A percentile compares a stretch with the other conserved stretches of the same genome.
phyloP scores from a whole-genome alignment of 2,888 invertebrate genomes.

The Chrysolina oricalcia region DNA sequence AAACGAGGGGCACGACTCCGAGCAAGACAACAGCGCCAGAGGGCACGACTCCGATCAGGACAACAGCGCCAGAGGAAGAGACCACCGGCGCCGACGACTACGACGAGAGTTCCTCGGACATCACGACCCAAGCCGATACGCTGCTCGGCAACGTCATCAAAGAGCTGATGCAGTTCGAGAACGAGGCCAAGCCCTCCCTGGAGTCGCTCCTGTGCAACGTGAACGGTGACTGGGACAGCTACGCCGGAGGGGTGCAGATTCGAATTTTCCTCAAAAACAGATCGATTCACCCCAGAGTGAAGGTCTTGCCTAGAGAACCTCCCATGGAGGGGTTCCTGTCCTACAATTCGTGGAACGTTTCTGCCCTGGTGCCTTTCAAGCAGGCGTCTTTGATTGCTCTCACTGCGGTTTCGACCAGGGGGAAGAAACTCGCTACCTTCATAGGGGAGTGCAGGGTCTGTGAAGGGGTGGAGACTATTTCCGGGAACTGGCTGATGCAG shows the following conservation, averaged over 20 bases:
- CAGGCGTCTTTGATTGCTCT: conserved; percentile 62
- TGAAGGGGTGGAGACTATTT: conserved; percentile 63
- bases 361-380: conserved; percentile 60
- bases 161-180: conserved; percentile 47
- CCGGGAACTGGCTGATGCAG: conserved; percentile 66
- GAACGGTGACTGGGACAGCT: conserved; percentile 51
- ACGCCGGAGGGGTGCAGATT: conserved; percentile 49
- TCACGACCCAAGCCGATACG: conserved; percentile 22
- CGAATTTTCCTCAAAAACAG: conserved; percentile 30
- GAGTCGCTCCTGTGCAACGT: conserved; percentile 42
- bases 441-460: conserved; percentile 68
- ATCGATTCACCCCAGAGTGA: conserved; percentile 26
- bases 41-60: background rate
- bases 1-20: too few relatives aligned
- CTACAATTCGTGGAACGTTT: conserved; percentile 61
- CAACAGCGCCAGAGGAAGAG: background rate
- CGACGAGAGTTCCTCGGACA: background rate
- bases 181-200: conserved; percentile 37
- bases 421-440: conserved; percentile 59
- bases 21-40: conserved; percentile 40
- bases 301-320: conserved; percentile 47
- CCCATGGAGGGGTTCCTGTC: conserved; percentile 62
- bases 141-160: conserved; percentile 46
- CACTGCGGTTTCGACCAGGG: conserved; percentile 57
- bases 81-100: background rate